Evolutionary conservation across 2,797 vertebrate genomes (phyloP), one percentile per base, ranked within the genome.

Genomic region (Cheirogaleus major): DNA sequence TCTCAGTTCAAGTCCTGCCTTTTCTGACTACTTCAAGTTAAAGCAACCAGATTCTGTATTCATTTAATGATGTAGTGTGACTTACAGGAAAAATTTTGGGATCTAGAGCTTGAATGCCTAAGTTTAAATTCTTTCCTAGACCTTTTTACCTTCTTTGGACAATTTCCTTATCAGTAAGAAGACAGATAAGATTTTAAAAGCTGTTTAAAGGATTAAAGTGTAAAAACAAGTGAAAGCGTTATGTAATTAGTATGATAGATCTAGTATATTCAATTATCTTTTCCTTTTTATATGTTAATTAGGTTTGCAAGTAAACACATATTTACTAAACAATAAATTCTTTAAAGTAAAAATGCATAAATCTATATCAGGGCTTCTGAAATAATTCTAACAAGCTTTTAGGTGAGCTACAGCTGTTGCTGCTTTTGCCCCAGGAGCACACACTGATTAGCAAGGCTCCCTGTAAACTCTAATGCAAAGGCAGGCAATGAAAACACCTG

Each of bases 1-100:
- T 41, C 14, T 83, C 48, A 48, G 30, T 78, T 90, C 8, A 91
- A 78, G 41, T 52, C 25, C 72, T 76, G 13, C 41, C 52, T 79
- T 79, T 93, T 75, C 79, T 96, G 57, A 96, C n/a, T 84, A 50
- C 7, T 80, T 13, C 11, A 76, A 89, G 55, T 91, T 76, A 52
- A 93, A 69, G 5, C 67, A 48, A 45, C 43, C 15, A 25, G 23
- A 59, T 59, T 92, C 41, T 79, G 50, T 63, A 73, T 82, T 73
- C 35, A 22, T 78, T 35, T 17, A 76, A 20, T 50, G 27, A 87
- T 18, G 13, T 55, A 63, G 1, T 55, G 4, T 86, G 45, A 59
- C n/a, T 94, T 63, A 38, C 3, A 76, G 43, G 69, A 43, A 87
- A 84, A 59, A 50, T 65, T 45, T 67, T 1, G 17, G 35, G n/a